These are phyloP conservation scores for Atrichornis clamosus DNA, from an alignment of 2,113 vertebrate genomes.

Conservation along the genomic window DNA sequence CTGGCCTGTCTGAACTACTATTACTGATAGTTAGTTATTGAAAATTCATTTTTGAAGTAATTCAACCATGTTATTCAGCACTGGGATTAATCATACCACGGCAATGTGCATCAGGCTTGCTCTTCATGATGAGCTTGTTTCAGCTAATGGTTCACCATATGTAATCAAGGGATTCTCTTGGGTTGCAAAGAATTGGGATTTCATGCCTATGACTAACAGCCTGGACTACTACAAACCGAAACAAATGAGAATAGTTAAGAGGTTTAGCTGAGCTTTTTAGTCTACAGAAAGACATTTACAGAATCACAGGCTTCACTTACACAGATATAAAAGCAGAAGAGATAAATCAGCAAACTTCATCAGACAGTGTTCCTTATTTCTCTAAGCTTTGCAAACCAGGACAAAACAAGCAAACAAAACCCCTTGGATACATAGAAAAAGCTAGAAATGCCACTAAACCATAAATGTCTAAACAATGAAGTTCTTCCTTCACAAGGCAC, in stretches of 20 bases:
- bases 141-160: not conserved
- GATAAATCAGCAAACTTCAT: not conserved
- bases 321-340: not conserved
- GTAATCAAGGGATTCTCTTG: not conserved
- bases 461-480: not conserved
- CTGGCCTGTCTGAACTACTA: not conserved
- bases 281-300: not conserved
- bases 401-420: not conserved
- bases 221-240: not conserved
- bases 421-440: not conserved
- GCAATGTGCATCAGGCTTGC: not conserved
- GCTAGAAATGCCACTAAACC: not conserved
- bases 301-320: not conserved
- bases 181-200: not conserved
- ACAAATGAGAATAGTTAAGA: not conserved
- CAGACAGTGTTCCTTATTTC: not conserved
- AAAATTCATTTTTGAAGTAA: not conserved
- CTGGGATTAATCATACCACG: not conserved
- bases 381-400: not conserved
- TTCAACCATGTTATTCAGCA: not conserved
- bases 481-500: not conserved
- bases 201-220: not conserved
- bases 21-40: not conserved
- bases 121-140: not conserved
- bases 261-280: not conserved